Base-by-base conservation (phyloP, 2,888 invertebrate genomes). In the Dorcus parallelipipedus region DNA sequence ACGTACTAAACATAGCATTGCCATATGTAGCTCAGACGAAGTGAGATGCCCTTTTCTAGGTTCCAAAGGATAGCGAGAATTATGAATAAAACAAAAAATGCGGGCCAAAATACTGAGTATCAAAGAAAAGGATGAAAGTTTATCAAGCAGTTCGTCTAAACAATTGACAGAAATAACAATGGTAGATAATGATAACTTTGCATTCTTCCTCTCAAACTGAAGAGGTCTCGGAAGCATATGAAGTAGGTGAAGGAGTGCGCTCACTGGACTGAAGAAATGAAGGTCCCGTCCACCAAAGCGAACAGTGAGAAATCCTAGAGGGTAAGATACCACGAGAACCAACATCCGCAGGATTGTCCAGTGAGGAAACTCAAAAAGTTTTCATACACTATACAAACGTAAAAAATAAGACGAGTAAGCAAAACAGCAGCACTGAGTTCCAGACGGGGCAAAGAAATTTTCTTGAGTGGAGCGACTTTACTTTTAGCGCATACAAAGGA, bases 311-410 rank as follows among this genome's bases (percentile, higher is more conserved):
- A 38, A 60, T 50, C 52, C 49, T 33, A 9, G 42, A 20, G 3
- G 59, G 61, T n/a, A 48, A 10, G 17, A 54, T 10, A 5, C 60
- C 62, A 6, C 62, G 45, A n/a, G 60, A 58, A 3, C 51, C 38
- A 39, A 50, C 48, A 40, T 62, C 62, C 14, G 14, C 9, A 58
- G 14, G 51, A 45, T 62, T 62, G 9, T 54, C 38, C 42, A 9
- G n/a, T 3, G 58, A 47, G 26, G 9, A 17, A 9, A 59, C 39
- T 39, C 39, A 10, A 50, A 33, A 9, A 49, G 8, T 47, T 9
- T 39, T 39, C n/a, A n/a, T n/a, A n/a, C n/a, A n/a, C n/a, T n/a
- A n/a, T 1, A n/a, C n/a, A n/a, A n/a, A n/a, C n/a, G n/a, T n/a
- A n/a, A n/a, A n/a, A n/a, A n/a, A n/a, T n/a, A n/a, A n/a, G n/a